These are phyloP conservation scores for Apogon talboti DNA, from an alignment of 2,797 vertebrate species.

Conservation along the genomic window DNA sequence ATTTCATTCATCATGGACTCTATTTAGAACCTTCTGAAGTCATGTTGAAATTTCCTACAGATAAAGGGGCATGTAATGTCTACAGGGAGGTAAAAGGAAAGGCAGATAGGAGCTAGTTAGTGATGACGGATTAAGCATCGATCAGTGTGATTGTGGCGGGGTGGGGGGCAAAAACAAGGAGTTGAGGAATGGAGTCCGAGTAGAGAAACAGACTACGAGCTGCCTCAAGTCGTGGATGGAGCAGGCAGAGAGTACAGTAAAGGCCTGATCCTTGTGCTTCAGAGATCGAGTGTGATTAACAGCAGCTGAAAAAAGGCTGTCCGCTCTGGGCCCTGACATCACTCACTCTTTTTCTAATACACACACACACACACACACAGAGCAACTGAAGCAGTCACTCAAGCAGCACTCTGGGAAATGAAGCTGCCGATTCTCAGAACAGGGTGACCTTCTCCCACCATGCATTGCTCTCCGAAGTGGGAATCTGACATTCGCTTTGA, in stretches of 20 bases:
- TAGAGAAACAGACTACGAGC: slow-evolving; percentile 8
- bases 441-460: slow-evolving; percentile 66
- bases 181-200: slow-evolving; percentile 4
- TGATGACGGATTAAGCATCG: background rate
- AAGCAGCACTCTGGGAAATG: slow-evolving; percentile 76
- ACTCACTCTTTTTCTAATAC: slow-evolving; percentile 56
- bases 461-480: slow-evolving; percentile 47
- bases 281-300: slow-evolving; percentile 69
- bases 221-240: slow-evolving; percentile 19
- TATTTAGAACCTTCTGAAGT: background rate
- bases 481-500: slow-evolving; percentile 22
- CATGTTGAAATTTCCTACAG: background rate
- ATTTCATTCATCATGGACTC: background rate
- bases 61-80: background rate
- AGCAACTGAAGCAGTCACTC: slow-evolving; percentile 56
- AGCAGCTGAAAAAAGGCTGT: slow-evolving; percentile 62
- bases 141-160: background rate
- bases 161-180: slow-evolving; percentile 11
- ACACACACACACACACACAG: slow-evolving; percentile 19
- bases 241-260: slow-evolving; percentile 29
- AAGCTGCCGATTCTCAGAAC: slow-evolving; percentile 67
- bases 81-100: background rate
- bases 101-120: background rate
- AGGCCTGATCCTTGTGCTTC: slow-evolving; percentile 39
- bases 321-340: slow-evolving; percentile 58